Conservation (phyloP, 2,797 vertebrate genomes). For the Crocodylus rhombifer region DNA sequence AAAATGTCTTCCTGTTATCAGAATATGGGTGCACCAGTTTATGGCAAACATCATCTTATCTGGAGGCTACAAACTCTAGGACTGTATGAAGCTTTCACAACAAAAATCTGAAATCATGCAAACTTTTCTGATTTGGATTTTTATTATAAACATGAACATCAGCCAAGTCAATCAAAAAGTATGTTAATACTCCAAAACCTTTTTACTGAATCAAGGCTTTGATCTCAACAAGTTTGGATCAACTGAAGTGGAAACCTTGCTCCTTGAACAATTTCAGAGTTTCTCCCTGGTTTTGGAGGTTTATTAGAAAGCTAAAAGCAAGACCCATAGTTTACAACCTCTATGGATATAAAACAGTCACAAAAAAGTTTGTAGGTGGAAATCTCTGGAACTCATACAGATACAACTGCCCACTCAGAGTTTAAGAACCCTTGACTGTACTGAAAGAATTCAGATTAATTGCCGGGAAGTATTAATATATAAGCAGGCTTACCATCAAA, state of each 20-base stretch:
- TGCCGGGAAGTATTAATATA: not conserved
- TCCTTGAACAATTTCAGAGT: not conserved
- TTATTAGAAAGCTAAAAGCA: not conserved
- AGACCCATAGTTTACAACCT: not conserved
- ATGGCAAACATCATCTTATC: not conserved
- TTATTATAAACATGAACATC: not conserved
- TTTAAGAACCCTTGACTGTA: not conserved
- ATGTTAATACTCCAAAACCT: not conserved
- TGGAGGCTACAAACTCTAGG: not conserved
- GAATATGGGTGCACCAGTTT: not conserved
- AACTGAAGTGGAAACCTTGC: too few species aligned
- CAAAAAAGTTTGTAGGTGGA: not conserved
- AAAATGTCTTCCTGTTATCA: not conserved
- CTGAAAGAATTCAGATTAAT: not conserved
- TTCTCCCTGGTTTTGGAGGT: not conserved
- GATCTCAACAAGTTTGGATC: not conserved
- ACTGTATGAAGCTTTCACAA: not conserved
- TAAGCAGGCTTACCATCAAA: not conserved
- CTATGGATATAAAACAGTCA: not conserved
- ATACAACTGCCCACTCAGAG: not conserved
- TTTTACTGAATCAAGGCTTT: not conserved
- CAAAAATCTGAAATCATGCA: not conserved
- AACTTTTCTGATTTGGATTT: not conserved
- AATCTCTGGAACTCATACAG: not conserved
- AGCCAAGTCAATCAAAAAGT: not conserved